Percentiles rank a stretch among this genome's conserved stretches.
phyloP scores from a whole-genome alignment of 1,140 invertebrate species.

The Oryctes rhinoceros region DNA sequence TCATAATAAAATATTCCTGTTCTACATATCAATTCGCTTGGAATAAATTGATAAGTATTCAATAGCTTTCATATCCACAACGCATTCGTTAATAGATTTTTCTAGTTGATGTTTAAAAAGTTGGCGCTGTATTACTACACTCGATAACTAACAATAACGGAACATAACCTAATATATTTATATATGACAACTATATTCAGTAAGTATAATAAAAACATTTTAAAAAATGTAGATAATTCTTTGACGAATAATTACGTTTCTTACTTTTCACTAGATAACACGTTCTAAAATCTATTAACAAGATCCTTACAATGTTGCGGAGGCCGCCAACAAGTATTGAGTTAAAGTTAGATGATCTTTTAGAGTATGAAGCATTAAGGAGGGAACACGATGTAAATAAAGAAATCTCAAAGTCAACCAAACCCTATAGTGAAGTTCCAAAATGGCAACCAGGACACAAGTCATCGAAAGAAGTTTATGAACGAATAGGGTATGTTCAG shows the following conservation, averaged over 20 bases:
- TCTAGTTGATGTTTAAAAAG: no score
- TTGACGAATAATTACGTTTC: not conserved
- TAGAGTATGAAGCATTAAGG: slow-evolving; percentile 74
- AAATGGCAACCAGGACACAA: slow-evolving; percentile 63
- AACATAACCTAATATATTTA: no score
- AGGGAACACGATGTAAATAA: slow-evolving; percentile 63
- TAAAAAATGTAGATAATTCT: not conserved
- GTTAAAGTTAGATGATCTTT: slow-evolving; percentile 78
- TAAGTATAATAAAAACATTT: no score
- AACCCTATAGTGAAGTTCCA: slow-evolving; percentile 60
- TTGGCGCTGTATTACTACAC: no score
- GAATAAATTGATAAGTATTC: no score
- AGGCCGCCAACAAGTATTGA: slow-evolving; percentile 79
- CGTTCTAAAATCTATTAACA: not conserved
- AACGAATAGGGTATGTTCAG: slow-evolving; percentile 71
- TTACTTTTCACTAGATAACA: not conserved
- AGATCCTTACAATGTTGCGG: slow-evolving; percentile 70
- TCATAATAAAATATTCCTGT: no score
- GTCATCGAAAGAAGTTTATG: slow-evolving; percentile 70
- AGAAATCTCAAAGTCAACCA: slow-evolving; percentile 63
- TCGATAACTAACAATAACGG: no score
- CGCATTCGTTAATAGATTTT: no score
- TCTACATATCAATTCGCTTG: no score
- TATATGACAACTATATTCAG: no score
- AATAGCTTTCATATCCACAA: no score